Percentiles rank a stretch among this genome's conserved stretches.
phyloP scores from a whole-genome alignment of 2,113 vertebrate species.

The Solea senegalensis region DNA sequence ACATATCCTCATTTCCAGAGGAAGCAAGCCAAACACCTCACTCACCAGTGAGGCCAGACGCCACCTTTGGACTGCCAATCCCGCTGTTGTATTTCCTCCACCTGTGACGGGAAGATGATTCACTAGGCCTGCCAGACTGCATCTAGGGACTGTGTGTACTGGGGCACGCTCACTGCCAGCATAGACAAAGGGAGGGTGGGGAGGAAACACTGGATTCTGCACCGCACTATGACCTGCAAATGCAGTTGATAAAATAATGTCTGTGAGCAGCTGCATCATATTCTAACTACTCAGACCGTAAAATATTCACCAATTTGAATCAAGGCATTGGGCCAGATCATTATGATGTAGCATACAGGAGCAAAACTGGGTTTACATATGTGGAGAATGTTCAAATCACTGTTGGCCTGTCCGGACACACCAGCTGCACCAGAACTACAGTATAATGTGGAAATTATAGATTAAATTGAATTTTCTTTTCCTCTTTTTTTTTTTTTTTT shows the following conservation, averaged over 20 bases:
- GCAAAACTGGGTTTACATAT: constrained; percentile 33
- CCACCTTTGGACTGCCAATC: constrained; percentile 75
- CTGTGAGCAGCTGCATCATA: constrained; percentile 67
- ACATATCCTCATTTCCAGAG: constrained; percentile 54
- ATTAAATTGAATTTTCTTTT: constrained; percentile 50
- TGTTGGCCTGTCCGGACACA: constrained; percentile 20
- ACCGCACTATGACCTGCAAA: constrained; percentile 64
- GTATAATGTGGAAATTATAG: constrained; percentile 43
- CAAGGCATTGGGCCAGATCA: constrained; percentile 69
- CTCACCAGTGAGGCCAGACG: constrained; percentile 63
- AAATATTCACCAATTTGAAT: constrained; percentile 66
- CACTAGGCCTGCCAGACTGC: constrained; percentile 74
- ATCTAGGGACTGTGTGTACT: constrained; percentile 66
- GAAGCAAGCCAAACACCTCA: constrained; percentile 62
- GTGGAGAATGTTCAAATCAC: constrained; percentile 45
- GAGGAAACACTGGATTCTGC: constrained; percentile 29
- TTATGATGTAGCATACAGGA: constrained; percentile 61
- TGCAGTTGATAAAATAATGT: constrained; percentile 65
- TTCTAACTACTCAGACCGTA: constrained; percentile 38
- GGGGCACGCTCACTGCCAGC: constrained; percentile 60
- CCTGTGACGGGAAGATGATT: constrained; percentile 76
- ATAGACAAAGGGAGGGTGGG: constrained; percentile 29
- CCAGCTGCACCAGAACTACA: constrained; percentile 44
- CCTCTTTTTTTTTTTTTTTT: not conserved
- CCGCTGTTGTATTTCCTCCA: constrained; percentile 72